Percentiles rank a stretch among this genome's conserved stretches.
Evolutionary conservation across 2,113 vertebrate genomes (phyloP).

Genomic region (Lepisosteus oculatus): DNA sequence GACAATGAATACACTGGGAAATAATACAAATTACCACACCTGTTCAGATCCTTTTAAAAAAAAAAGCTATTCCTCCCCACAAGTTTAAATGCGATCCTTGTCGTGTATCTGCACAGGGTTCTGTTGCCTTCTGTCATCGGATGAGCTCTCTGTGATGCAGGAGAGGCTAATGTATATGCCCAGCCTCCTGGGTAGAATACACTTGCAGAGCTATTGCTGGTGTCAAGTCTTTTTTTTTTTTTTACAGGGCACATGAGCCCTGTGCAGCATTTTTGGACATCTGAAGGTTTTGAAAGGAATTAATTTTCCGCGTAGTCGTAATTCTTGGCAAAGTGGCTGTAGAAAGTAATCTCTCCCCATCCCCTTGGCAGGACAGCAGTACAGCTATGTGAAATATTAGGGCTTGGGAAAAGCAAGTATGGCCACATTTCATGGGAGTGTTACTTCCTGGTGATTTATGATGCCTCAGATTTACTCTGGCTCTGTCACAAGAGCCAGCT

Average conservation of each 20-base stretch:
- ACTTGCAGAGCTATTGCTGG: too few relatives aligned
- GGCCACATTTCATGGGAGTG: conserved; percentile 8
- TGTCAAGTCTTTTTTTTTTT: background rate
- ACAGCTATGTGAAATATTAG: conserved; percentile 13
- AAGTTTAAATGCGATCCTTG: too few relatives aligned
- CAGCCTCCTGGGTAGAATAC: too few relatives aligned
- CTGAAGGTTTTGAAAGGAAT: background rate
- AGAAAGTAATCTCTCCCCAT: conserved; percentile 14
- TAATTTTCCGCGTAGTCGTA: conserved; percentile 11
- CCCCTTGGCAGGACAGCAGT: background rate
- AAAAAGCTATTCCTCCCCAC: too few relatives aligned
- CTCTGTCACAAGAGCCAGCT: conserved; percentile 7
- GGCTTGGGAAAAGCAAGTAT: conserved; percentile 8
- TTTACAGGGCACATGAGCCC: background rate
- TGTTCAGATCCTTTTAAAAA: conserved; percentile 42
- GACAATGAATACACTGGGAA: conserved; percentile 26
- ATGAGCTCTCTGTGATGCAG: too few relatives aligned
- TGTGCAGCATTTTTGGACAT: background rate
- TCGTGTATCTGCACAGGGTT: too few relatives aligned
- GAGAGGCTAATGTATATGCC: too few relatives aligned
- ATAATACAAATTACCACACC: conserved; percentile 68
- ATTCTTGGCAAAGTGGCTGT: conserved; percentile 10
- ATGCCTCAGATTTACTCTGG: background rate
- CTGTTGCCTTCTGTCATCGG: too few relatives aligned
- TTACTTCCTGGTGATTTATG: conserved; percentile 15